Conservation (phyloP, 1,140 invertebrate genomes). For the Heterodera schachtii region DNA sequence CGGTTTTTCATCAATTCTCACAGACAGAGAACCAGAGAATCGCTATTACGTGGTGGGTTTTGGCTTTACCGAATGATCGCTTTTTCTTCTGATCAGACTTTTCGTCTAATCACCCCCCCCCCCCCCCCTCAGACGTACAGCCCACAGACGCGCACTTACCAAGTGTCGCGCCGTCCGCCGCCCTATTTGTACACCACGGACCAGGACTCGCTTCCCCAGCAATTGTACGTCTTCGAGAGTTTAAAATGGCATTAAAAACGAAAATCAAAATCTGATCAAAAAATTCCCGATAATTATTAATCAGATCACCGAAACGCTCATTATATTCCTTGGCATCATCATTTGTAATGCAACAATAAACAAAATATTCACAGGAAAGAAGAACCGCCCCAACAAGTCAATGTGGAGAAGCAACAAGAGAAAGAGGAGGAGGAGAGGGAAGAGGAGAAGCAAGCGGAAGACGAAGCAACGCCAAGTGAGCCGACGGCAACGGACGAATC, state of each 20-base stretch:
- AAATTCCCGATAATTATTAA: too few relatives aligned
- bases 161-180: conserved; percentile 37
- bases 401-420: too few relatives aligned
- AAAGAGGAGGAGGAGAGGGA: background rate
- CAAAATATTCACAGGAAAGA: too few relatives aligned
- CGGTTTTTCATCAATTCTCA: conserved; percentile 10
- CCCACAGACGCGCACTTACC: conserved; percentile 32
- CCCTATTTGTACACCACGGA: conserved; percentile 31
- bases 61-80: too few relatives aligned
- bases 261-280: too few relatives aligned
- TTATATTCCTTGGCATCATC: too few relatives aligned
- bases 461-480: background rate
- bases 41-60: conserved; percentile 31
- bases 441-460: background rate
- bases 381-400: too few relatives aligned
- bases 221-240: conserved; percentile 16
- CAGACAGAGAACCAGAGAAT: background rate
- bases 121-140: conserved; percentile 27
- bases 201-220: background rate
- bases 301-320: too few relatives aligned
- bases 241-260: background rate
- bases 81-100: background rate
- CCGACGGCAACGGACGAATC: background rate
- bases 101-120: too few relatives aligned
- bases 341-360: too few relatives aligned